Evolutionary conservation across 1,140 invertebrate genomes (phyloP), one percentile per base, ranked within the genome.

Genomic region (Sarcophaga peregrina): DNA sequence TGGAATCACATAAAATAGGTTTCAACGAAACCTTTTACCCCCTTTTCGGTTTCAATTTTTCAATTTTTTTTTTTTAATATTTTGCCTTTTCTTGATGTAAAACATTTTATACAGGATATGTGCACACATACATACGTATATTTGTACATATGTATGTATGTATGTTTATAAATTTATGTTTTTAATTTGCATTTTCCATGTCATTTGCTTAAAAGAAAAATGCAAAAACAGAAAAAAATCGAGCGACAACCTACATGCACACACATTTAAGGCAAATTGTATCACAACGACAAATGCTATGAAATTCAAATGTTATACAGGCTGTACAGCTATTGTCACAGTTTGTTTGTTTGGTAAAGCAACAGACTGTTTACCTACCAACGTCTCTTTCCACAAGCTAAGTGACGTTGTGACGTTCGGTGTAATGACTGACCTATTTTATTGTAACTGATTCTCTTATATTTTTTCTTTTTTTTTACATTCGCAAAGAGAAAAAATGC

Each of bases 151-250:
- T 11, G 74, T 50, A 76, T 50, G 20, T 76, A 76, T 50, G 75
- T n/a, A n/a, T n/a, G n/a, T n/a, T n/a, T n/a, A n/a, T n/a, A n/a
- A 76, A 76, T 76, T 76, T 76, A 76, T 76, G 47, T n/a, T 76
- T 76, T 76, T 48, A 76, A 76, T 76, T 76, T 76, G 75, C 75
- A 76, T 76, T 76, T 76, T 47, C 75, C 75, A 76, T 76, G 75
- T 76, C 75, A 76, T 76, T 76, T 76, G 75, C 75, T 37, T 62
- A 17, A 62, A n/a, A n/a, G n/a, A n/a, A n/a, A n/a, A n/a, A n/a
- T n/a, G n/a, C n/a, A n/a, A 9, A 50, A 62, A 58, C 54, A 58
- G 54, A 58, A 54, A 54, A 54, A 54, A 54, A 54, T 9, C n/a
- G n/a, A 54, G 15, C n/a, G n/a, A n/a, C n/a, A n/a, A n/a, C n/a